A percentile compares a stretch with the other conserved stretches of the same genome.
These are phyloP conservation scores for Isichthys henryi DNA, from an alignment of 2,113 vertebrate genomes.

Conservation along the genomic window DNA sequence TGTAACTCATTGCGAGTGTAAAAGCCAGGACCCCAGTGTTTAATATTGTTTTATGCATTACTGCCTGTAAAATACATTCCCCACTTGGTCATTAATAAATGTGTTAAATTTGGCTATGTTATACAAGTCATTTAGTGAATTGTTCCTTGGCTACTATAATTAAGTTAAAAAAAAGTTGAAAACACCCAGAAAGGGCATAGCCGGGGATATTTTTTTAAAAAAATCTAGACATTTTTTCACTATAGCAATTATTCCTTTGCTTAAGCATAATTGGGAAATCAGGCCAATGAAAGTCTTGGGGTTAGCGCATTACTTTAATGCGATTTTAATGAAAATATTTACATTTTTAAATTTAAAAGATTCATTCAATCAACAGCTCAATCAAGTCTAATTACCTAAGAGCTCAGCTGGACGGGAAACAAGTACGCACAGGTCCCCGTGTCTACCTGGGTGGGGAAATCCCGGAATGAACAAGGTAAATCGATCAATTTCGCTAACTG, in stretches of 20 bases:
- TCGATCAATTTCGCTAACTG: neutral
- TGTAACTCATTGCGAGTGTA: neutral
- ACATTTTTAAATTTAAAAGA: constrained; percentile 7
- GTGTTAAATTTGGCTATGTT: neutral
- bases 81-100: neutral
- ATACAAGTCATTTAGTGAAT: neutral
- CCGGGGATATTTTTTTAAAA: neutral
- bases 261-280: neutral
- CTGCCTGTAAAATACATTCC: neutral
- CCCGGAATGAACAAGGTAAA: neutral
- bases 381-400: constrained; percentile 3
- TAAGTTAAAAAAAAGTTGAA: neutral
- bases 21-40: neutral
- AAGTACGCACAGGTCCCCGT: neutral
- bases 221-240: neutral
- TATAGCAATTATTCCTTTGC: neutral
- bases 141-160: neutral
- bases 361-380: constrained; percentile 6
- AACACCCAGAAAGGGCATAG: neutral
- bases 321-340: constrained; percentile 7
- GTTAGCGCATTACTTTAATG: constrained; percentile 1
- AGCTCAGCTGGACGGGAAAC: neutral
- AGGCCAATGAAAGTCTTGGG: constrained; percentile 2
- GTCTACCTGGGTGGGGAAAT: neutral
- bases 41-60: neutral